These are phyloP conservation scores for Drosophila busckii DNA, from an alignment of 1,140 invertebrate genomes.

Conservation along the genomic window DNA sequence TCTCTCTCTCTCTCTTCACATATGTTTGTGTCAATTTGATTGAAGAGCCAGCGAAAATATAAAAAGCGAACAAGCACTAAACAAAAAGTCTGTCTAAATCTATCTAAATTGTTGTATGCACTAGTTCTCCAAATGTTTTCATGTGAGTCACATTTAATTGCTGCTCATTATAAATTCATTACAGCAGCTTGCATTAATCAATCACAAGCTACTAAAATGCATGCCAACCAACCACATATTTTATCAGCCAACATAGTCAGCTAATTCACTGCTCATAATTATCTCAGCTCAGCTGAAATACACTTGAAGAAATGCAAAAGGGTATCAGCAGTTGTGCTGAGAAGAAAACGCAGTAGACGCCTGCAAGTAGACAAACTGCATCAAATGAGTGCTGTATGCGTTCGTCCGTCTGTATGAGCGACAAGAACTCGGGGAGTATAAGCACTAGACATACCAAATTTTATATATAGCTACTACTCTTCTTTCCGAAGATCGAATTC, in stretches of 20 bases:
- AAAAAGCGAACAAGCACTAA: conserved; percentile 26
- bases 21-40: conserved; percentile 73
- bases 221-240: conserved; percentile 9
- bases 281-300: too few relatives aligned
- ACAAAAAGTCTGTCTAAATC: neutral
- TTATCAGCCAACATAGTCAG: conserved; percentile 51
- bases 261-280: conserved; percentile 65
- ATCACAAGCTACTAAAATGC: conserved; percentile 48
- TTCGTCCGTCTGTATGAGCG: too few relatives aligned
- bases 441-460: too few relatives aligned
- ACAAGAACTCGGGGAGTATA: too few relatives aligned
- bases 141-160: conserved; percentile 40
- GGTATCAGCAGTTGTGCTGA: too few relatives aligned
- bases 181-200: conserved; percentile 62
- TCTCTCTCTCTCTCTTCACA: conserved; percentile 20
- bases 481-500: too few relatives aligned
- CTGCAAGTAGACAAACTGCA: too few relatives aligned
- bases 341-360: too few relatives aligned
- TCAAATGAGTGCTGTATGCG: too few relatives aligned
- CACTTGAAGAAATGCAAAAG: too few relatives aligned
- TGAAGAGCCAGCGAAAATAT: conserved; percentile 38
- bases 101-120: neutral
- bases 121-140: neutral
- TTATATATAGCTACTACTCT: too few relatives aligned
- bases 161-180: conserved; percentile 68